These are phyloP conservation scores for Phalacrocorax aristotelis DNA, from an alignment of 2,113 vertebrate species.

Conservation along the genomic window DNA sequence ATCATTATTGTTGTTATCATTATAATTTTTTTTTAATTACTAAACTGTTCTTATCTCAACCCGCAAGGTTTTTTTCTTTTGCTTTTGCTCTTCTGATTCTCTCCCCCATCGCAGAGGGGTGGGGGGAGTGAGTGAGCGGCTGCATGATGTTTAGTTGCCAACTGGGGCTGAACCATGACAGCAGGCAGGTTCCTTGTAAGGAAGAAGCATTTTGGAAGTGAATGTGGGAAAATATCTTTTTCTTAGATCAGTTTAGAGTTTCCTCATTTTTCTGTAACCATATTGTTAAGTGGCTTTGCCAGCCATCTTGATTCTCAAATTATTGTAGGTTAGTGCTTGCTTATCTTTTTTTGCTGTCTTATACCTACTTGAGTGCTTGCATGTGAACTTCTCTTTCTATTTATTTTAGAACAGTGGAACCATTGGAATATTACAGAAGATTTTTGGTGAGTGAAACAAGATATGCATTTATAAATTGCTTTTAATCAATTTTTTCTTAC, in stretches of 20 bases:
- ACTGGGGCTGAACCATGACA: too few species aligned
- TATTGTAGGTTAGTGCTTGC: background rate
- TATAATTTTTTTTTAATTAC: too few species aligned
- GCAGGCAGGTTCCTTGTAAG: background rate
- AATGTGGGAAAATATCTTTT: background rate
- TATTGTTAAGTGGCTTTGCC: background rate
- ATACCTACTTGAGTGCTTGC: background rate
- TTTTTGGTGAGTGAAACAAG: conserved; percentile 86
- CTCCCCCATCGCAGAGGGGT: too few species aligned
- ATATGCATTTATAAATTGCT: background rate
- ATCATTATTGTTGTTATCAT: too few species aligned
- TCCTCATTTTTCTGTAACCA: background rate
- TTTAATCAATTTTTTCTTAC: background rate
- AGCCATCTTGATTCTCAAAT: background rate
- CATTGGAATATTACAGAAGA: conserved; percentile 92
- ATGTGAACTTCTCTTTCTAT: background rate
- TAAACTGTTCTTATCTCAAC: too few species aligned
- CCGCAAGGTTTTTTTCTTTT: too few species aligned
- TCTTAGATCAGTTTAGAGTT: background rate
- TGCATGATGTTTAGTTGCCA: too few species aligned
- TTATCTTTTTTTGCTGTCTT: background rate
- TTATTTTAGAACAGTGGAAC: conserved; percentile 88
- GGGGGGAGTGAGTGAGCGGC: too few species aligned
- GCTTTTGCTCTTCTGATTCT: too few species aligned
- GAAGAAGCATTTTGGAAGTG: background rate